phyloP scores from a whole-genome alignment of 2,113 vertebrate species.

The Macrotus californicus region DNA sequence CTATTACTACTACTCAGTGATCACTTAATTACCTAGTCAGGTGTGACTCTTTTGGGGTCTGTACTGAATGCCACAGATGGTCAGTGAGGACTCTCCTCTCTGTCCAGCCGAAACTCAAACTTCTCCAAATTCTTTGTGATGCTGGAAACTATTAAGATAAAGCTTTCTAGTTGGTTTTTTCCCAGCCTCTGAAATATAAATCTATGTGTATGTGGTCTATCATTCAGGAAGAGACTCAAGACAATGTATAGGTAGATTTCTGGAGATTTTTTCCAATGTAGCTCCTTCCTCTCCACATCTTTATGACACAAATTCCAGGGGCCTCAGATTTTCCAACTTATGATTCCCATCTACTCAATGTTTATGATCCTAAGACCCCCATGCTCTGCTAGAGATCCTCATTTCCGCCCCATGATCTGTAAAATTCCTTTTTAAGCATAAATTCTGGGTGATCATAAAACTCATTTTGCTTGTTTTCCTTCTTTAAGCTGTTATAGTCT shows the following conservation, averaged over 20 bases:
- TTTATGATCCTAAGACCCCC: not conserved
- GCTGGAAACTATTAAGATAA: not conserved
- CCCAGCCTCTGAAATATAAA: not conserved
- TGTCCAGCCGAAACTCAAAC: not conserved
- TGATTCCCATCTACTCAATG: not conserved
- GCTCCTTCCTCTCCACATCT: not conserved
- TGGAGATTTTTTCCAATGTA: not conserved
- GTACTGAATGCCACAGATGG: not conserved
- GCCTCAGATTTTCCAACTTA: not conserved
- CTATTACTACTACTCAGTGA: not conserved
- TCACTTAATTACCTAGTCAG: not conserved
- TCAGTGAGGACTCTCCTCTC: not conserved
- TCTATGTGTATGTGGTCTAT: not conserved
- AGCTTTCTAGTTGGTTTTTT: not conserved
- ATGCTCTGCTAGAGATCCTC: not conserved
- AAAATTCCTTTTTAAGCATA: not conserved
- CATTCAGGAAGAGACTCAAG: not conserved
- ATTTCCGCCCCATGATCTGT: not conserved
- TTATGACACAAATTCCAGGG: not conserved
- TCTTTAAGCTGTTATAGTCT: not conserved
- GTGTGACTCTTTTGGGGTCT: not conserved
- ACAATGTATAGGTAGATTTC: not conserved
- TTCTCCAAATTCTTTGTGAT: not conserved
- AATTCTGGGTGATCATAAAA: not conserved
- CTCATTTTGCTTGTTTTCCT: not conserved